Evolutionary conservation across 2,888 invertebrate genomes (phyloP), one percentile per base, ranked within the genome.

Genomic region (Hydrotaea cyrtoneurina): DNA sequence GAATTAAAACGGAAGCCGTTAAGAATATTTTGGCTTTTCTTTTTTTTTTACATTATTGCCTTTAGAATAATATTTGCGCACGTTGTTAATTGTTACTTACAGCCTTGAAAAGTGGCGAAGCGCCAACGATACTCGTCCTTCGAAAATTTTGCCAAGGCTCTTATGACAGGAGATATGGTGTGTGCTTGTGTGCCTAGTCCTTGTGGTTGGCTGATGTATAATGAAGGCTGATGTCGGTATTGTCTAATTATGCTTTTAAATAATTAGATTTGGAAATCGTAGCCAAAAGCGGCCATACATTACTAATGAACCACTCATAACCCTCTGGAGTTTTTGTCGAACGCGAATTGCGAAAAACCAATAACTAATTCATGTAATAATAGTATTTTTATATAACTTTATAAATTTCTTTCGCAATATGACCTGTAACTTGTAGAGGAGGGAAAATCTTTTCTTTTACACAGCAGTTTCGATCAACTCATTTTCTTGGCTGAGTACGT

Each of bases 1-100:
- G n/a, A 50, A 50, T 50, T 50, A 50, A n/a, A 50, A 50, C 50
- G 50, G n/a, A 50, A 50, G 50, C 50, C 50, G 50, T n/a, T 50
- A 50, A 50, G 50, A 15, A 50, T 50, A 50, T 50, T 50, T 53
- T 55, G 10, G 55, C 55, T 55, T 55, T 55, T 55, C 17, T 21
- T 55, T 55, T 21, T 55, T 55, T 21, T 55, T 55, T n/a, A n/a
- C n/a, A n/a, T n/a, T n/a, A n/a, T 31, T 15, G 3, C n/a, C n/a
- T 50, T 50, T 55, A 5, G 23, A 55, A 55, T 55, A 55, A 55
- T 55, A 55, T 21, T 19, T 55, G 55, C 10, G 11, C 23, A 55
- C n/a, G 21, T 21, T 55, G 53, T 55, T 55, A 55, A 55, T 55
- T 55, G 55, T 19, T 21, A 21, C 55, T 19, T 21, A 21, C 55